A percentile compares a stretch with the other conserved stretches of the same genome.
These are phyloP conservation scores for Cettia cetti DNA, from an alignment of 2,113 vertebrate genomes.

Conservation along the genomic window DNA sequence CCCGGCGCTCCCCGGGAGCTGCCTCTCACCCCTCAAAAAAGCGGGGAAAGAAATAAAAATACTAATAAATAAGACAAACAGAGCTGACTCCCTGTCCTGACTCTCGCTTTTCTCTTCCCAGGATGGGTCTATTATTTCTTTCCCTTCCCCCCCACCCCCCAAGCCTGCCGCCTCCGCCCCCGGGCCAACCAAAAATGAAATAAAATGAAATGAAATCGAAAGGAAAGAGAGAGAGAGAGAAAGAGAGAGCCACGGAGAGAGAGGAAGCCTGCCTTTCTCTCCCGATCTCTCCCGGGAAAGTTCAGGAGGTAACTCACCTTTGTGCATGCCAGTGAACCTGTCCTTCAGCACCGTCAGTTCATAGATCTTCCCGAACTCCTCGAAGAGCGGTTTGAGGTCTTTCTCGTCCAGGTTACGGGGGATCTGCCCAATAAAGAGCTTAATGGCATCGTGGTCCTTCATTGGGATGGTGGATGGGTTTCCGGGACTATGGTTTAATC, in stretches of 20 bases:
- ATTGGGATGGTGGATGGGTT: slow-evolving; percentile 98
- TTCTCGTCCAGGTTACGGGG: slow-evolving; percentile 99
- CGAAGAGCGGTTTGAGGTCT: slow-evolving; percentile 98
- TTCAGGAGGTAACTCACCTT: slow-evolving; percentile 87
- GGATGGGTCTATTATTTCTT: slow-evolving; percentile 54
- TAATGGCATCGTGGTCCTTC: slow-evolving; percentile 99
- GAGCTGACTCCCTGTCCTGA: neutral
- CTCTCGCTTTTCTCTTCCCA: slow-evolving; percentile 9
- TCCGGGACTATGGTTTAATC: slow-evolving; percentile 96
- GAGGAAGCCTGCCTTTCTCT: slow-evolving; percentile 31
- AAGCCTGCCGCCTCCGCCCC: slow-evolving; percentile 1
- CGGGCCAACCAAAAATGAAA: slow-evolving; percentile 40
- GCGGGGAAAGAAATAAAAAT: neutral
- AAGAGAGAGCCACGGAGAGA: neutral
- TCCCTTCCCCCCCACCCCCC: slow-evolving; percentile 23
- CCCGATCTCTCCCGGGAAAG: slow-evolving; percentile 68
- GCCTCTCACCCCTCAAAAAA: neutral
- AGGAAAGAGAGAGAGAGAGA: slow-evolving; percentile 41
- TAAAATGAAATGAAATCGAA: slow-evolving; percentile 60
- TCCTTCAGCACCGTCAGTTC: slow-evolving; percentile 99
- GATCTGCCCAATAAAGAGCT: slow-evolving; percentile 99
- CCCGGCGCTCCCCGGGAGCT: neutral
- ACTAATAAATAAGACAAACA: neutral
- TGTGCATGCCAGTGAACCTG: slow-evolving; percentile 99
- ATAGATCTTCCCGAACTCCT: slow-evolving; percentile 99